phyloP scores from a whole-genome alignment of 1,140 invertebrate genomes.

The Nautilus pompilius region DNA sequence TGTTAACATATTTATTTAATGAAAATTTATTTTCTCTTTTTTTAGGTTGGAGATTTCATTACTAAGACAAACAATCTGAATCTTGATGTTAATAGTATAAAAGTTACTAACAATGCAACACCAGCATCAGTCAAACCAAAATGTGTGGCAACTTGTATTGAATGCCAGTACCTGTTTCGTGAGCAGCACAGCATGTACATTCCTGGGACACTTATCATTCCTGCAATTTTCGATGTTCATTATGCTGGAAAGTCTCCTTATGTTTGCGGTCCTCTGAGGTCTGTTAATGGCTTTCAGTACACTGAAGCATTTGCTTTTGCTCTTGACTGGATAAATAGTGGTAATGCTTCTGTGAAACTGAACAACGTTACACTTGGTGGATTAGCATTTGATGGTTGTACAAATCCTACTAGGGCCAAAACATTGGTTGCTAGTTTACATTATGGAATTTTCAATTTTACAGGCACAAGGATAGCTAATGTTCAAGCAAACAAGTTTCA shows the following conservation, averaged over 20 bases:
- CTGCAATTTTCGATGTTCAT: constrained; percentile 46
- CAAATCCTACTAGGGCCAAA: constrained; percentile 23
- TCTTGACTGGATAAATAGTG: constrained; percentile 38
- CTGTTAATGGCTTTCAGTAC: constrained; percentile 40
- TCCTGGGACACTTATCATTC: constrained; percentile 40
- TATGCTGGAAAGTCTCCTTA: constrained; percentile 28
- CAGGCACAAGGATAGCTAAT: neutral
- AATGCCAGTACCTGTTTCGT: constrained; percentile 40
- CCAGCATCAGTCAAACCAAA: constrained; percentile 7
- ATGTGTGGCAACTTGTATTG: constrained; percentile 34
- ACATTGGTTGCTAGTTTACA: constrained; percentile 35
- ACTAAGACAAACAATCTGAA: constrained; percentile 13
- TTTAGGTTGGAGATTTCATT: constrained; percentile 34
- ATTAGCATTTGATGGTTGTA: constrained; percentile 45
- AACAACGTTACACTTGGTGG: constrained; percentile 66
- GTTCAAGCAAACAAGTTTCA: constrained; percentile 18
- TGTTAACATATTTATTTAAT: too few species aligned
- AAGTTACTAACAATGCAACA: constrained; percentile 7
- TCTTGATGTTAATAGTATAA: neutral
- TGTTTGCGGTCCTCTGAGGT: constrained; percentile 28
- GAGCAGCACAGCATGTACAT: constrained; percentile 36
- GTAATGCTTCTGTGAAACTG: constrained; percentile 32
- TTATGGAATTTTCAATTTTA: constrained; percentile 20
- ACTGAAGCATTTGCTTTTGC: constrained; percentile 47
- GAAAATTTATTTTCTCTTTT: constrained; percentile 1